These are phyloP conservation scores for Paramacrobiotus metropolitanus DNA, from an alignment of 1,140 invertebrate species.

Conservation along the genomic window DNA sequence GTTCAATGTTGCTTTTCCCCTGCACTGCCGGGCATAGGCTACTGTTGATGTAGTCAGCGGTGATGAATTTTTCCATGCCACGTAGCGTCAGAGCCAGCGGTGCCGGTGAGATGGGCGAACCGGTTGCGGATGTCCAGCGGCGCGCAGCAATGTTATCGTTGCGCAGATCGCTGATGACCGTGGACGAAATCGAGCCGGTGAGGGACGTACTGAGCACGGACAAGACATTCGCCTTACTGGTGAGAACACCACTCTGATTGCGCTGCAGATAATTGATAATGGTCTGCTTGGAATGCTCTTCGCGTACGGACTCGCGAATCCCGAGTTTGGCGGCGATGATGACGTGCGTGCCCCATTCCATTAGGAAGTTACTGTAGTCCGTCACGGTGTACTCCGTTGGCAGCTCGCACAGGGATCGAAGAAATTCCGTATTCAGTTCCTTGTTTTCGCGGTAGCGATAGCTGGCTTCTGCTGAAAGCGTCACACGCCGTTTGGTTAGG, in stretches of 20 bases:
- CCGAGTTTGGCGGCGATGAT: not conserved
- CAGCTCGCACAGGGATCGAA: not conserved
- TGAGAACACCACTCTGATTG: not conserved
- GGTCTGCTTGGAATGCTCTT: not conserved
- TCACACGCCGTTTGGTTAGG: not conserved
- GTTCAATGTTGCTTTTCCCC: too few species aligned
- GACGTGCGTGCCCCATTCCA: not conserved
- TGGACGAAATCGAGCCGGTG: not conserved
- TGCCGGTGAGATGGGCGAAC: not conserved
- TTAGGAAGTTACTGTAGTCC: not conserved
- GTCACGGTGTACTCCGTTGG: not conserved
- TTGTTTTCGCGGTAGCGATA: not conserved
- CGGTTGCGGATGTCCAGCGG: not conserved
- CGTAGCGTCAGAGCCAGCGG: not conserved
- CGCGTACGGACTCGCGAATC: not conserved
- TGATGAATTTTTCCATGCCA: not conserved
- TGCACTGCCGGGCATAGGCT: too few species aligned
- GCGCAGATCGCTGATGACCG: not conserved
- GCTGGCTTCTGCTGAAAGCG: not conserved
- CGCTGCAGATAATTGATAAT: not conserved
- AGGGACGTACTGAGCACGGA: not conserved
- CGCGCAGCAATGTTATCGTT: not conserved
- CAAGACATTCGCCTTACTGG: not conserved
- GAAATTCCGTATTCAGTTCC: not conserved
- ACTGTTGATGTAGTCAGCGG: too few species aligned